A percentile compares a stretch with the other conserved stretches of the same genome.
Evolutionary conservation across 2,113 vertebrate species (phyloP).

Genomic region (Natator depressus): DNA sequence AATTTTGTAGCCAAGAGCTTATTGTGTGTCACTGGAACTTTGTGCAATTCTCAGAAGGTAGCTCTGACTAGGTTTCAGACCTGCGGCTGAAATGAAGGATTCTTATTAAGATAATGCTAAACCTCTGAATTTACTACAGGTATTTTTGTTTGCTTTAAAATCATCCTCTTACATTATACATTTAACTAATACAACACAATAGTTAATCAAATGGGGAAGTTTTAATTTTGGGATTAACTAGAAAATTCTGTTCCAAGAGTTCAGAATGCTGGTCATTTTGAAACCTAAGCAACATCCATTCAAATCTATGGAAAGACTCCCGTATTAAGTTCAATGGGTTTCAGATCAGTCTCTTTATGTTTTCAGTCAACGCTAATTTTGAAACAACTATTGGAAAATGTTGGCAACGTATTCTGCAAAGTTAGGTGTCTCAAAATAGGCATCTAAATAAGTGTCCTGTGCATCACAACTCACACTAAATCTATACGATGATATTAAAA

Average conservation of each 20-base stretch:
- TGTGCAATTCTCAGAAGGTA: slow-evolving; percentile 3
- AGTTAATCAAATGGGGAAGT: neutral
- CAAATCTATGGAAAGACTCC: neutral
- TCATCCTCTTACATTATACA: neutral
- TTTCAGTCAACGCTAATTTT: neutral
- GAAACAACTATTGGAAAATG: neutral
- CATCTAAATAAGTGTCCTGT: neutral
- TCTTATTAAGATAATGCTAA: slow-evolving; percentile 43
- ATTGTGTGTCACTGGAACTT: slow-evolving; percentile 5
- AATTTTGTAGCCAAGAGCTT: slow-evolving; percentile 34
- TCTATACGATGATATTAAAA: neutral
- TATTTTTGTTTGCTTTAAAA: slow-evolving; percentile 31
- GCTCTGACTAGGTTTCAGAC: slow-evolving; percentile 6
- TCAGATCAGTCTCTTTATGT: neutral
- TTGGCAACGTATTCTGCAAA: too few relatives aligned
- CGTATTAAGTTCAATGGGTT: neutral
- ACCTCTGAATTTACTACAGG: slow-evolving; percentile 1
- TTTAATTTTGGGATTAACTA: slow-evolving; percentile 8
- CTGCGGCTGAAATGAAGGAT: slow-evolving; percentile 26
- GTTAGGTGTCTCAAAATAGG: neutral
- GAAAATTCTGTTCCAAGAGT: neutral
- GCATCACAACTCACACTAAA: neutral
- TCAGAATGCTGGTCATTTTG: neutral
- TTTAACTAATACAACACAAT: neutral
- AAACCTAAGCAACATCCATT: neutral